phyloP scores from a whole-genome alignment of 2,888 invertebrate genomes.

The Parnassius mnemosyne region DNA sequence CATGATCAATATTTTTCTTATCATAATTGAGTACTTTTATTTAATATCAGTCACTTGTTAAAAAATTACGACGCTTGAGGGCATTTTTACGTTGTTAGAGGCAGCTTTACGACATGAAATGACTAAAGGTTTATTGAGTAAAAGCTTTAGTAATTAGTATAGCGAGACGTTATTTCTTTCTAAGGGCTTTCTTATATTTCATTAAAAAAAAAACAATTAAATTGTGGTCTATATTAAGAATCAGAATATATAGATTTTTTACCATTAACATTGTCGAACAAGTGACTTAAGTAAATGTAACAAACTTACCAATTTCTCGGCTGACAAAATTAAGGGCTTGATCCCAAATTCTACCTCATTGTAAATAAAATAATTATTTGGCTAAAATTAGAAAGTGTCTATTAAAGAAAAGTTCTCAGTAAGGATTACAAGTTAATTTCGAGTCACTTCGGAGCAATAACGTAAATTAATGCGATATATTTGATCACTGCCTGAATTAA shows the following conservation, averaged over 20 bases:
- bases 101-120: too few species aligned
- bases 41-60: too few species aligned
- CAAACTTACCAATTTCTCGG: slow-evolving; percentile 42
- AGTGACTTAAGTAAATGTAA: slow-evolving; percentile 14
- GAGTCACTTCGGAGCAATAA: slow-evolving; percentile 64
- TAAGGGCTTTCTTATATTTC: too few species aligned
- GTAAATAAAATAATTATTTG: slow-evolving; percentile 68
- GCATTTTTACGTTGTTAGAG: too few species aligned
- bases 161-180: too few species aligned
- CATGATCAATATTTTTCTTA: too few species aligned
- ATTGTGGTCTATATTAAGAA: not conserved
- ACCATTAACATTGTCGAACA: slow-evolving; percentile 6
- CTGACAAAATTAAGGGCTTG: slow-evolving; percentile 62
- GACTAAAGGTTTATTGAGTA: too few species aligned
- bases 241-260: not conserved
- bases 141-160: too few species aligned
- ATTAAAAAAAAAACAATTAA: too few species aligned
- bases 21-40: too few species aligned
- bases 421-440: slow-evolving; percentile 49
- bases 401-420: slow-evolving; percentile 43
- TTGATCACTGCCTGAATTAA: slow-evolving; percentile 57
- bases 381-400: slow-evolving; percentile 63
- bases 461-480: slow-evolving; percentile 37
- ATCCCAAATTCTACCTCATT: slow-evolving; percentile 76
- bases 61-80: too few species aligned